phyloP scores from a whole-genome alignment of 2,888 invertebrate species.

The Gryllus longicercus region DNA sequence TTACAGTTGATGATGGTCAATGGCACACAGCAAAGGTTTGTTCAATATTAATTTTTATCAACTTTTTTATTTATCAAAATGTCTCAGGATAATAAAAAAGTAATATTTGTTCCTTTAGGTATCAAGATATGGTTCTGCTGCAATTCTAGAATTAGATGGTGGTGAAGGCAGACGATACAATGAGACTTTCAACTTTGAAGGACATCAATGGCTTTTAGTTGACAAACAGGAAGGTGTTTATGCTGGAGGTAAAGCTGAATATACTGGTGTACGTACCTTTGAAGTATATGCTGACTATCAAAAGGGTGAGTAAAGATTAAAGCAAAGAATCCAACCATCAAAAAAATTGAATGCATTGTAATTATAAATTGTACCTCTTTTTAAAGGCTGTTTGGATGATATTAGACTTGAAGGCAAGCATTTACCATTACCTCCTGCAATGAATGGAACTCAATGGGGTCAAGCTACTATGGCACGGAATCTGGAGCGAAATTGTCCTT shows the following conservation, averaged over 20 bases:
- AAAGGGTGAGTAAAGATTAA: conserved; percentile 61
- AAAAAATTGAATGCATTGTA: conserved; percentile 17
- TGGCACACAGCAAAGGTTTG: conserved; percentile 85
- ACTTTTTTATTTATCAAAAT: too few relatives aligned
- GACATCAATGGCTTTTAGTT: conserved; percentile 88
- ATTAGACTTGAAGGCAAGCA: conserved; percentile 91
- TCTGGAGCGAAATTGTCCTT: conserved; percentile 87
- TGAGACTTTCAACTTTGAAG: conserved; percentile 84
- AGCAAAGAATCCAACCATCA: background rate
- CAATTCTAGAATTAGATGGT: conserved; percentile 87
- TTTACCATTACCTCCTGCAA: conserved; percentile 87
- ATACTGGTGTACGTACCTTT: conserved; percentile 88
- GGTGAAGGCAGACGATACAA: conserved; percentile 92
- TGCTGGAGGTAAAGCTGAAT: conserved; percentile 93
- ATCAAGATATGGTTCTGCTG: conserved; percentile 87
- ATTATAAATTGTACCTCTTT: conserved; percentile 31
- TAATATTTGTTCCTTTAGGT: conserved; percentile 50
- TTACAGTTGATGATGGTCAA: conserved; percentile 90
- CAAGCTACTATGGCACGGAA: conserved; percentile 92
- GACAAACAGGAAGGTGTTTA: conserved; percentile 94
- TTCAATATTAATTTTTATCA: background rate
- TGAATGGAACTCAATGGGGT: conserved; percentile 94
- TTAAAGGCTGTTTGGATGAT: conserved; percentile 73
- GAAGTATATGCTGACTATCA: conserved; percentile 94
- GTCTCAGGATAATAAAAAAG: too few relatives aligned